Base-by-base conservation (phyloP, 2,888 invertebrate genomes). In the Stenurella melanura region DNA sequence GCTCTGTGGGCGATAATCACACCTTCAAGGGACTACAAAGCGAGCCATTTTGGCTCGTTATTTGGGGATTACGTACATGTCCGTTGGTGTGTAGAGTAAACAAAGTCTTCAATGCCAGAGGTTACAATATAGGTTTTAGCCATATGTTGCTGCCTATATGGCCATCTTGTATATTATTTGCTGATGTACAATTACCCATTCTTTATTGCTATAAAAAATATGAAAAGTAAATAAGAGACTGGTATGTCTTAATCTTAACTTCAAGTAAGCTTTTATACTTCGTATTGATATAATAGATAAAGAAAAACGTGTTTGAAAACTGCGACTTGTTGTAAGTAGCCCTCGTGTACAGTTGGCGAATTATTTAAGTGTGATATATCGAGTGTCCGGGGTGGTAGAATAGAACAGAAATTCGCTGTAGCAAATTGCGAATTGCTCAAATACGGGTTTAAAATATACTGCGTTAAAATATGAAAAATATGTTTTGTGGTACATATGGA, bases 1-100 rank as follows among this genome's bases (percentile, higher is more conserved):
- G 64, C 64, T 63, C 42, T n/a, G 57, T 68, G 50, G 68, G 61
- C 61, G 68, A 63, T 76, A 76, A 76, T 76, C 75, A 60, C 75
- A 68, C 73, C 58, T 73, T 50, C n/a, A 54, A 10, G 60, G 54
- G 54, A 60, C 57, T 57, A 18, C 50, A 63, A 58, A 63, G 68
- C 60, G 21, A 54, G 50, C 38, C 30, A 68, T 68, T 73, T 63
- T 56, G n/a, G 73, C 76, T 76, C 66, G 73, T 76, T 76, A 76
- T 68, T 21, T 58, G 68, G 30, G 76, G 76, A 76, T 76, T 76
- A 73, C 57, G 63, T 54, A 10, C 38, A 18, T 67, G 60, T 72
- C 72, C 76, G 76, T 72, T 76, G 67, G 42, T 30, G 60, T 42
- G 58, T 21, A 63, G 17, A 66, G 72, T 67, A 76, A 76, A 76